A percentile compares a stretch with the other conserved stretches of the same genome.
These are phyloP conservation scores for Limenitis camilla DNA, from an alignment of 2,888 invertebrate genomes.

Conservation along the genomic window DNA sequence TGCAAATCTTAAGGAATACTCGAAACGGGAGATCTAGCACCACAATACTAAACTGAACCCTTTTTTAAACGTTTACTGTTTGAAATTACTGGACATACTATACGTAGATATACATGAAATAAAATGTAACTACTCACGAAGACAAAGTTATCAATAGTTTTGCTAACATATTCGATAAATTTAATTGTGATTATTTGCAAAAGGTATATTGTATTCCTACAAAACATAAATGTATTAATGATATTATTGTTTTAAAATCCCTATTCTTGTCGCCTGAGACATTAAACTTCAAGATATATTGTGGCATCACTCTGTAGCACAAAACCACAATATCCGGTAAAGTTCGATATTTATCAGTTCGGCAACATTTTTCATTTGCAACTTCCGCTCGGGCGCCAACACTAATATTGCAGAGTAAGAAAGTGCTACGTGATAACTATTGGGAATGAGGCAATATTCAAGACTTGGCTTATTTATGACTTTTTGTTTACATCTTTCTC, in stretches of 20 bases:
- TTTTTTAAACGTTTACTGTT: too few relatives aligned
- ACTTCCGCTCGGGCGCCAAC: conserved; percentile 33
- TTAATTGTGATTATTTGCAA: too few relatives aligned
- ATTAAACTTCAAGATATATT: conserved; percentile 14
- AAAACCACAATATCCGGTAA: conserved; percentile 40
- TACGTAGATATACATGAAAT: too few relatives aligned
- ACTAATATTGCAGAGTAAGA: conserved; percentile 38
- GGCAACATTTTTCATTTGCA: conserved; percentile 51
- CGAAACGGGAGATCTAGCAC: too few relatives aligned
- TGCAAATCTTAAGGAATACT: too few relatives aligned
- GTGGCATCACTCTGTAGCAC: conserved; percentile 25
- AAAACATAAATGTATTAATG: too few relatives aligned
- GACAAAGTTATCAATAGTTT: too few relatives aligned
- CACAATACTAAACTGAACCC: too few relatives aligned
- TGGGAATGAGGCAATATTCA: conserved; percentile 19
- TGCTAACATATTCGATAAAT: too few relatives aligned
- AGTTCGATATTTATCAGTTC: conserved; percentile 34
- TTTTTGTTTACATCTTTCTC: not conserved
- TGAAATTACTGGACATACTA: too few relatives aligned
- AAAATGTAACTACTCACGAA: too few relatives aligned
- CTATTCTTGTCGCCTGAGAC: conserved; percentile 6
- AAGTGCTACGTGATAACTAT: conserved; percentile 34
- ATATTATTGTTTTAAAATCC: not conserved
- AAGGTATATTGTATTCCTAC: too few relatives aligned
- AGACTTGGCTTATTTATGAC: not conserved